Evolutionary conservation across 2,888 invertebrate genomes (phyloP), one percentile per base, ranked within the genome.

Genomic region (Gibbula magus): DNA sequence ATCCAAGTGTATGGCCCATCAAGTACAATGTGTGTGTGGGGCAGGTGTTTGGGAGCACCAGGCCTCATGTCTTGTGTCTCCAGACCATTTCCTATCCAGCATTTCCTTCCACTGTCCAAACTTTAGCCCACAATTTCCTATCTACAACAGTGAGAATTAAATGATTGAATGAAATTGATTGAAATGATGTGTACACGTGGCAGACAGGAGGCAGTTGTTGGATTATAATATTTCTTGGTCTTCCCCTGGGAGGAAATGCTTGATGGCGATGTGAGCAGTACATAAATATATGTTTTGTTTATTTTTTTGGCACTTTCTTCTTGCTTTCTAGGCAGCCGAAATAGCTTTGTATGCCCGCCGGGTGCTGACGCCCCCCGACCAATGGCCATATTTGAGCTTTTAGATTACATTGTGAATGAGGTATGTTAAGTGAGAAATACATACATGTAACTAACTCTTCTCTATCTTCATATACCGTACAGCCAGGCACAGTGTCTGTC

Each of bases 331-430:
- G 89, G 90, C 88, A 88, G 87, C 86, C 84, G 89, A 86, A 89
- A 88, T 89, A 90, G 87, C 86, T 88, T 88, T 86, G 88, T 87
- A 85, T 87, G 84, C 87, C 88, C 88, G 78, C 87, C 88, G 77
- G 89, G 89, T 81, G 86, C 88, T 75, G 91, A 93, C 83, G 93
- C 92, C 81, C 93, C 93, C 61, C 86, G 93, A 91, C 97, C 97
- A 32, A 98, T 99, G 98, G 99, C 99, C 56, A 99, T 99, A 93
- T 99, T 99, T 94, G 99, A 99, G 94, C 94, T 99, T 82, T 94
- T 99, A 74, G 99, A 99, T 94, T 99, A 99, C 93, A 99, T 99
- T 91, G 99, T 99, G 10, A 99, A 99, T 94, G 98, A 99, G 92
- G 92, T 92, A 91, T 89, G 91, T 92, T 87, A 85, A 80, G 79